Base-by-base conservation (phyloP, 2,888 invertebrate species). In the Watsonalla cultraria region DNA sequence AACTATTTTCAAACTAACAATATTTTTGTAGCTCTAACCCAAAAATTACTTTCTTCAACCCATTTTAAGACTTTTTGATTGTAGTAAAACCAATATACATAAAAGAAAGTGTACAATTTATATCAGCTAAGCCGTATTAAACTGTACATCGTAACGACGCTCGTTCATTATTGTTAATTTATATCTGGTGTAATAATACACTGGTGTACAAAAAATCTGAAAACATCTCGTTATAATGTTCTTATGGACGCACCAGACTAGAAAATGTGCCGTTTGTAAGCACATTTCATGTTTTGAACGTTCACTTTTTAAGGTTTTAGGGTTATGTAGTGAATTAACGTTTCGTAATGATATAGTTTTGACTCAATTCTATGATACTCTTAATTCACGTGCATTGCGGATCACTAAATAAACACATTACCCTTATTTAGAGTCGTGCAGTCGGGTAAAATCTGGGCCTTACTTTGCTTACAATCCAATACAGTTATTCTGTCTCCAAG, bases 131-230 rank as follows among this genome's bases (percentile, higher is more conserved):
- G 9, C 42, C 11, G 49, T 11, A 37, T 8, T 39, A 14, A 49
- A 49, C 37, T 49, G 49, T 37, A 37, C 37, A 5, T 49, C 9
- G 15, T 33, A 49, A 35, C 37, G 47, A 48, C 34, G 35, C 34
- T 13, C 35, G 34, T 35, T 48, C 47, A 35, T 48, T 48, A 48
- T 34, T 7, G 34, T 48, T 48, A 48, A 48, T 48, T 47, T 35
- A 35, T 48, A 33, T 48, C 13, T 35, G 14, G 49, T 9, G n/a
- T 49, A 49, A 49, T 49, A 49, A 49, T 37, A 49, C 14, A 49
- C 49, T 11, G 6, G 5, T 9, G 37, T 9, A 39, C 37, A n/a
- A 13, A 37, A 37, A 49, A 14, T 8, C 5, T 14, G 14, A 9
- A 14, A 39, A 9, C 42, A 11, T 37, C 15, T 49, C 37, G 37